Conservation (phyloP, 2,113 vertebrate species). For the Gasterosteus aculeatus region DNA sequence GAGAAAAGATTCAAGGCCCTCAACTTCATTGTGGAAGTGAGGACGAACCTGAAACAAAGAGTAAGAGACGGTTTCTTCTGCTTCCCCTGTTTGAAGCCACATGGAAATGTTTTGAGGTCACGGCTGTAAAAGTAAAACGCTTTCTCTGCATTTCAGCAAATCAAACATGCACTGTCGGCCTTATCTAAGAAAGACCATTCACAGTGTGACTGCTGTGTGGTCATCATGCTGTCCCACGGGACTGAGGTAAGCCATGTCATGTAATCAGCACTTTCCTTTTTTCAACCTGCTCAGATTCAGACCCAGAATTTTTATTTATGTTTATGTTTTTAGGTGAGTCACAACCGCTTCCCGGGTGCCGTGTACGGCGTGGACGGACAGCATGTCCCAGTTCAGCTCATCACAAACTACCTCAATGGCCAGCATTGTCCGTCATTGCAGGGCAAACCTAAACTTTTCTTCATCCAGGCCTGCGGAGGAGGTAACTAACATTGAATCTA, state of each 20-base stretch:
- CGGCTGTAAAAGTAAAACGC: background rate
- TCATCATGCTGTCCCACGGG: constrained; percentile 94
- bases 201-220: constrained; percentile 87
- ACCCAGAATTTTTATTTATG: background rate
- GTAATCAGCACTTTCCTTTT: background rate
- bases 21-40: constrained; percentile 82
- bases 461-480: constrained; percentile 97
- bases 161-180: constrained; percentile 77
- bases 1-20: constrained; percentile 83
- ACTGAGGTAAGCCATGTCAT: constrained; percentile 83
- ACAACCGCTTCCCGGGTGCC: constrained; percentile 90
- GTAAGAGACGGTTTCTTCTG: constrained; percentile 69
- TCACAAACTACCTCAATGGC: constrained; percentile 91
- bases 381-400: constrained; percentile 83
- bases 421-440: constrained; percentile 86
- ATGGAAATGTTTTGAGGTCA: rapidly evolving
- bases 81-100: background rate
- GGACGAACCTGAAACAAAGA: constrained; percentile 80
- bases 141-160: constrained; percentile 78
- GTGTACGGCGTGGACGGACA: constrained; percentile 89
- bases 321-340: constrained; percentile 83
- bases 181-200: constrained; percentile 85
- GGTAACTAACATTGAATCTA: constrained; percentile 73
- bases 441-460: constrained; percentile 97
- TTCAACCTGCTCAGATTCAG: background rate